Percentiles rank a stretch among this genome's conserved stretches.
Evolutionary conservation across 2,888 invertebrate genomes (phyloP).

Genomic region (Brachypterus glaber): DNA sequence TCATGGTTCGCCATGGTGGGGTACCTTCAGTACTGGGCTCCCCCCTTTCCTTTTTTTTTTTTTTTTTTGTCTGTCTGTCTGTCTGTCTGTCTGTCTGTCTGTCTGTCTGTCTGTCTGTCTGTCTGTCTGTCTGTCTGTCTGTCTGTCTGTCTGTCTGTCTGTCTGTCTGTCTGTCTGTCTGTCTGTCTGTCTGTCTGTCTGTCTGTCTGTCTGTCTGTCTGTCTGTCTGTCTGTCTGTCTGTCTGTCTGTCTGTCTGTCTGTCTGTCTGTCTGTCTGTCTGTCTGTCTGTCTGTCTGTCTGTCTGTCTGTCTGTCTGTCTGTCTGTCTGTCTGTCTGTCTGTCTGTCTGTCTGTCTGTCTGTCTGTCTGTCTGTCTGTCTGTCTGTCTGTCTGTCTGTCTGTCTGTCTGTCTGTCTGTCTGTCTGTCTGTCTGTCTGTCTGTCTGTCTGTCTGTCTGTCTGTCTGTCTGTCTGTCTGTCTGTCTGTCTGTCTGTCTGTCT

Average conservation of each 20-base stretch:
- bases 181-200: conserved; percentile 20
- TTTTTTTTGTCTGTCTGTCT: conserved; percentile 19
- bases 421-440: conserved; percentile 2
- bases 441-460: conserved; percentile 2
- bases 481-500: conserved; percentile 2
- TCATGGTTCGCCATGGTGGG: too few relatives aligned
- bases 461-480: conserved; percentile 2
- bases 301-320: conserved; percentile 2
- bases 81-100: conserved; percentile 28
- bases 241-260: conserved; percentile 19
- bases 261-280: conserved; percentile 19
- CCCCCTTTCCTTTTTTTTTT: too few relatives aligned
- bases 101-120: conserved; percentile 30
- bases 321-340: conserved; percentile 2
- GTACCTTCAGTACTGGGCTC: too few relatives aligned
- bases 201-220: conserved; percentile 20
- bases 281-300: conserved; percentile 6
- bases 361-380: conserved; percentile 2
- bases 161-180: conserved; percentile 20
- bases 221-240: conserved; percentile 20
- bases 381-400: conserved; percentile 2
- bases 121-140: conserved; percentile 19
- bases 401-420: conserved; percentile 2
- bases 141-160: conserved; percentile 19
- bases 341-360: conserved; percentile 2